Conservation (phyloP, 2,888 invertebrate species). For the Pristionchus fissidentatus region DNA sequence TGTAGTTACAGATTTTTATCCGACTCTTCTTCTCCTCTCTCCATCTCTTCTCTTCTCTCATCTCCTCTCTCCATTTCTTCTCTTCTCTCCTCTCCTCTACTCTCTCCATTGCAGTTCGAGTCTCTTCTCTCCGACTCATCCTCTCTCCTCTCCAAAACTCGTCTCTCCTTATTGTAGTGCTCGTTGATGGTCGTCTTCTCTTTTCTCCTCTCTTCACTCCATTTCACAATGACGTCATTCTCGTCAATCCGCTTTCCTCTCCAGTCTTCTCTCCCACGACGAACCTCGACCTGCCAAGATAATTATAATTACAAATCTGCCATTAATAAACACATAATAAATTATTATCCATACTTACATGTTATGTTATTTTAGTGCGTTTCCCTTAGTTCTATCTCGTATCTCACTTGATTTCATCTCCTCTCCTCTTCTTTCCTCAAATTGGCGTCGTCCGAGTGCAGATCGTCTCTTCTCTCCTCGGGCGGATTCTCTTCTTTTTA, state of each 20-base stretch:
- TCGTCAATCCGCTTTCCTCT: not conserved
- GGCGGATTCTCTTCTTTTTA: too few species aligned
- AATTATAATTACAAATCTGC: too few species aligned
- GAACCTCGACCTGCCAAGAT: too few species aligned
- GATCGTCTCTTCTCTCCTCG: too few species aligned
- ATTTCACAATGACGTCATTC: conserved; percentile 3
- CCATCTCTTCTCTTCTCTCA: not conserved
- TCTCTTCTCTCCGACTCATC: not conserved
- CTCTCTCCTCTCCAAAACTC: not conserved
- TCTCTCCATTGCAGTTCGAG: not conserved
- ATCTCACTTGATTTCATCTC: too few species aligned
- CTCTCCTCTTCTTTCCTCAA: too few species aligned
- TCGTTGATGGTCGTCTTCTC: not conserved
- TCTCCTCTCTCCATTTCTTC: not conserved
- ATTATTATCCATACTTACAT: too few species aligned
- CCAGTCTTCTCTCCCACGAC: not conserved
- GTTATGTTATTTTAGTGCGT: too few species aligned
- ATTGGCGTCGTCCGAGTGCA: too few species aligned
- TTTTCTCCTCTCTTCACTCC: not conserved
- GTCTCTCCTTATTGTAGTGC: too few species aligned
- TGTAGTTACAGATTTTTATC: not conserved
- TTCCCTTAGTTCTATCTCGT: too few species aligned
- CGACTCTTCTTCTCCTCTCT: not conserved
- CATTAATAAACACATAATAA: too few species aligned
- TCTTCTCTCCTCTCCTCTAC: not conserved